Base-by-base conservation (phyloP, 2,113 vertebrate species). In the Burhinus bistriatus region DNA sequence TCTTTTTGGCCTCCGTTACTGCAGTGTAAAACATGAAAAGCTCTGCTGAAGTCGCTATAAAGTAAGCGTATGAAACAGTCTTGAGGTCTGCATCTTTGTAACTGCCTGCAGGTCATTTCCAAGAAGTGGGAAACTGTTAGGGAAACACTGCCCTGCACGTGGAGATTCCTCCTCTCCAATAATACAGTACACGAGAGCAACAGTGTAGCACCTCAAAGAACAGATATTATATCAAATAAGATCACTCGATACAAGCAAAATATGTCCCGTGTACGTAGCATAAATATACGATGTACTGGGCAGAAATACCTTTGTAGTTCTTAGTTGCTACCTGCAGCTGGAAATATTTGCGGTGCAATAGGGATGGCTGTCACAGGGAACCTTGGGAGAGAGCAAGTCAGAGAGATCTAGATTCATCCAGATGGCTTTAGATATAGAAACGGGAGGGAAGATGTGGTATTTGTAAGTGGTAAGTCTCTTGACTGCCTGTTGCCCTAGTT, bases 41-140 rank as follows among this genome's bases (percentile, higher is more conserved):
- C 23, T 25, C 59, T 18, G 44, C 7, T n/a, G 19, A 32, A 7
- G 11, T 15, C 21, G 19, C 25, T 68, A 40, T 19, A 15, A 55
- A 58, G 19, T 1, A 5, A 3, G 4, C 2, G 2, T 32, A 7
- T 45, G 52, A 65, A 55, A 38, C 5, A 49, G 9, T 4, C 38
- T 17, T 7, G 54, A 45, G 49, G 27, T 70, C 71, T 57, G 19
- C 44, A 30, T 5, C 44, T 47, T 32, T 40, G 30, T 40, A 65
- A 32, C 21, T 75, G 36, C 51, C 72, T 34, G 45, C 40, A 83
- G 54, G 54, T 23, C 7, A 25, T 77, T 61, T 58, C 62, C 75
- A 69, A 72, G 40, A 12, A 36, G 49, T 34, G 40, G 47, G 20
- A 71, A 90, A 42, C 6, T 12, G 21, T 66, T 44, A 22, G 85